Evolutionary conservation across 1,140 invertebrate genomes (phyloP).

Genomic region (Microplitis demolitor): DNA sequence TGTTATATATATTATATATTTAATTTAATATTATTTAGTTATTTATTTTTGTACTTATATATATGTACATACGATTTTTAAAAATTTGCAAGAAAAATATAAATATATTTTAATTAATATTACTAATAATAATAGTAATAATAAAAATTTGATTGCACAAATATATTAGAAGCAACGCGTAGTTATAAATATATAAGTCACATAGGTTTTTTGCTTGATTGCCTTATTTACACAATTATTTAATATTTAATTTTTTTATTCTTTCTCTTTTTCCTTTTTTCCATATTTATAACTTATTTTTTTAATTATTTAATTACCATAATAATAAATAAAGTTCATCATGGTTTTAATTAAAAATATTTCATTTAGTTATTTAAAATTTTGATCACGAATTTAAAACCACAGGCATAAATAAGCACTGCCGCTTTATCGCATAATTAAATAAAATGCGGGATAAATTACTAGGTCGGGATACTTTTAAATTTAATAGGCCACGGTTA

Average conservation of each 20-base stretch:
- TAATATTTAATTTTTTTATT: not conserved
- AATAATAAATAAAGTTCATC: not conserved
- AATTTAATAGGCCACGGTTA: no score
- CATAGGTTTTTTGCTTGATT: slow-evolving; percentile 29
- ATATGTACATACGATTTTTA: slow-evolving; percentile 28
- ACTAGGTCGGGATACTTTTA: no score
- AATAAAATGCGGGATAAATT: no score
- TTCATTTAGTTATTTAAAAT: not conserved
- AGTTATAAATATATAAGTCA: slow-evolving; percentile 31
- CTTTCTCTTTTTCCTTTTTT: not conserved
- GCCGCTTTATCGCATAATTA: not conserved
- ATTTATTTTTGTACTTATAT: slow-evolving; percentile 22
- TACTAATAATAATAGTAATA: not conserved
- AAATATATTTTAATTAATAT: slow-evolving; percentile 12
- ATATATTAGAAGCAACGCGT: slow-evolving; percentile 46
- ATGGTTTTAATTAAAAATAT: not conserved
- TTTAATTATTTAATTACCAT: not conserved
- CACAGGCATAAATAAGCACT: not conserved
- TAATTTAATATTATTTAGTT: slow-evolving; percentile 14
- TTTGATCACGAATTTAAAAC: not conserved
- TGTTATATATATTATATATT: slow-evolving; percentile 40
- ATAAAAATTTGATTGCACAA: slow-evolving; percentile 40
- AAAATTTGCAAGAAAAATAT: slow-evolving; percentile 42
- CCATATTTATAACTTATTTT: not conserved
- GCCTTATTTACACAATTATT: not conserved